Evolutionary conservation across 2,797 vertebrate genomes (phyloP).

Genomic region (Chaetophractus vellerosus): DNA sequence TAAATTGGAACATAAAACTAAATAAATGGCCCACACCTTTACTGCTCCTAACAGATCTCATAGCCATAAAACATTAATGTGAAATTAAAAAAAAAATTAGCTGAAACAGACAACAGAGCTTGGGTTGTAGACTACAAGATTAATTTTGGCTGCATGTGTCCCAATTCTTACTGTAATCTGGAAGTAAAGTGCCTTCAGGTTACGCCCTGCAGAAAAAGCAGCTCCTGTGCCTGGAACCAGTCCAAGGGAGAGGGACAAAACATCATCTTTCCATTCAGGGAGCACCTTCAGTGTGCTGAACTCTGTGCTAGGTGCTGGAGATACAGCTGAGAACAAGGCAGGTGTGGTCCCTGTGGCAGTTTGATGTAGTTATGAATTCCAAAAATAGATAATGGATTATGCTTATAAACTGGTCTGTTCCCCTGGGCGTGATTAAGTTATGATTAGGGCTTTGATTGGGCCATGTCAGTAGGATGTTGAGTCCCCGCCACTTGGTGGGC

Average conservation of each 20-base stretch:
- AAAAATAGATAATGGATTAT: too few relatives aligned
- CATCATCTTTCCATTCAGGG: fast-evolving
- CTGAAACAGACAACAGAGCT: not conserved
- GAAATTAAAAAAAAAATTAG: not conserved
- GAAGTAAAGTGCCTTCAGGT: not conserved
- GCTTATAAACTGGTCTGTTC: too few relatives aligned
- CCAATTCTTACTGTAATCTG: not conserved
- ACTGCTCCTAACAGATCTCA: constrained; percentile 12
- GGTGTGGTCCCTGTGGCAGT: too few relatives aligned
- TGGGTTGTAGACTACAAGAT: not conserved
- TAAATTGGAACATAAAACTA: constrained; percentile 60
- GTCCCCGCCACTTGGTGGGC: too few relatives aligned
- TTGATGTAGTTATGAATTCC: too few relatives aligned
- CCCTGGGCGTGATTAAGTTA: too few relatives aligned
- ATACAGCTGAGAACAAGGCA: not conserved
- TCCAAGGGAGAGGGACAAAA: too few relatives aligned
- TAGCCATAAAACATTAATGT: constrained; percentile 44
- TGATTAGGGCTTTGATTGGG: too few relatives aligned
- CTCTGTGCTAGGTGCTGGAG: too few relatives aligned
- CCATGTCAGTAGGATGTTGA: too few relatives aligned
- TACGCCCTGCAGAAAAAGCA: not conserved
- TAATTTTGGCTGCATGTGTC: not conserved
- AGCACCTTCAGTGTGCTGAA: fast-evolving
- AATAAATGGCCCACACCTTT: constrained; percentile 15
- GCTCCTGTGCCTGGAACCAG: fast-evolving